A percentile compares a stretch with the other conserved stretches of the same genome.
Conservation (phyloP, 2,797 vertebrate species). For the Valencia hispanica region DNA sequence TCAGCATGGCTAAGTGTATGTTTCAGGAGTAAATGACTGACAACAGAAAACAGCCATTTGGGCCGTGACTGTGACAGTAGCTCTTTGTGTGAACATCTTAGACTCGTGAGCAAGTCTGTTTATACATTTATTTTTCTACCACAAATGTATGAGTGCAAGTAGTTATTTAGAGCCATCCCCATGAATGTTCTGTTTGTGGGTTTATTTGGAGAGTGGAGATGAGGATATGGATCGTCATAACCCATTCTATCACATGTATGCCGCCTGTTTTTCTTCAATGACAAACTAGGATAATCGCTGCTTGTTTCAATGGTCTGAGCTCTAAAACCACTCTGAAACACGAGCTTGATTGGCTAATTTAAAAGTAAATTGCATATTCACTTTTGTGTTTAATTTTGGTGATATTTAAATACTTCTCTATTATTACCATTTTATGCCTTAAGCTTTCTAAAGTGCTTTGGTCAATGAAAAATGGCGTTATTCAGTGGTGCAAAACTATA, state of each 20-base stretch:
- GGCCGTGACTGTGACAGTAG: conserved; percentile 55
- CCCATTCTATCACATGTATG: not conserved
- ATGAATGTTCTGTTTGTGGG: conserved; percentile 22
- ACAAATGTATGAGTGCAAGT: conserved; percentile 41
- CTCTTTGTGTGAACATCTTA: conserved; percentile 59
- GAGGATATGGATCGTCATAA: conserved; percentile 49
- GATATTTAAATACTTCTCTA: no score
- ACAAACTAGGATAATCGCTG: conserved; percentile 21
- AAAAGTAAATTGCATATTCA: not conserved
- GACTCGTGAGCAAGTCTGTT: conserved; percentile 55
- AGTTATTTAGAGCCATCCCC: conserved; percentile 45
- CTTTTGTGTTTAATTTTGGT: no score
- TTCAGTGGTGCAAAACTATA: no score
- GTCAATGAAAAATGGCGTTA: no score
- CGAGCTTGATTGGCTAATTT: not conserved
- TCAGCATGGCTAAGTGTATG: conserved; percentile 69
- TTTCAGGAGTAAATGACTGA: conserved; percentile 73
- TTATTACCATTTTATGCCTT: no score
- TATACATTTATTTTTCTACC: no score
- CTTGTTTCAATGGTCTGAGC: not conserved
- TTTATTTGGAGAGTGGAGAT: conserved; percentile 44
- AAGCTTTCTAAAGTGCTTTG: no score
- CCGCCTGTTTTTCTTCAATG: not conserved
- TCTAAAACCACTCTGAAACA: not conserved
- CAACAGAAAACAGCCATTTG: conserved; percentile 76